Evolutionary conservation across 2,888 invertebrate species (phyloP), one percentile per base, ranked within the genome.

Genomic region (Philopedon plagiatum): DNA sequence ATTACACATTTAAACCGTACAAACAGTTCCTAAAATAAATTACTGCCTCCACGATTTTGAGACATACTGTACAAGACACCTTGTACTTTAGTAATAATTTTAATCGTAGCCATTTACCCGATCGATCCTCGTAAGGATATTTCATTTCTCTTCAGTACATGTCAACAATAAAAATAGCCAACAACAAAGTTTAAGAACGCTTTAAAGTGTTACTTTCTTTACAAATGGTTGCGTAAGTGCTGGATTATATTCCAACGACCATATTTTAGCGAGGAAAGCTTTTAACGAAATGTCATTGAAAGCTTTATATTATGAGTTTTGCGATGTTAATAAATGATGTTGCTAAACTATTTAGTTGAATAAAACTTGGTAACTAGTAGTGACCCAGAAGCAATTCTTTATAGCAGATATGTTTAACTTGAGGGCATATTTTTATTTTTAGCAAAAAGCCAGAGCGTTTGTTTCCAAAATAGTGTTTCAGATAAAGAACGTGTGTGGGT

Each of bases 241-340:
- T 23, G 46, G 46, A 21, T 46, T 46, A 46, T 46, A 46, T 46
- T 46, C 46, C 21, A 46, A 19, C 46, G 23, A 23, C 19, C 46
- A 46, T 23, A 46, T 46, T 46, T 44, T 23, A 46, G 21, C 46
- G 21, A 5, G 21, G 23, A 46, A 46, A 46, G 46, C 46, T 46
- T 46, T 46, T 46, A 46, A 46, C 46, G 21, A 46, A 15, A 46
- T 46, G 46, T 23, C 46, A 46, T 23, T 46, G 46, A 46, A 46
- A 23, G 46, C 21, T 21, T 46, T 46, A 19, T 44, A 19, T 44
- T 44, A 46, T 46, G 46, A 46, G 46, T 46, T 23, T 46, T 46
- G 23, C 46, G 11, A 46, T 46, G 46, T 46, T 46, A 46, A 46
- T 46, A 46, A 46, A 46, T 46, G 46, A 46, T 46, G 23, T 46